These are phyloP conservation scores for Drosophila parvula DNA, from an alignment of 1,140 invertebrate genomes.

Conservation along the genomic window DNA sequence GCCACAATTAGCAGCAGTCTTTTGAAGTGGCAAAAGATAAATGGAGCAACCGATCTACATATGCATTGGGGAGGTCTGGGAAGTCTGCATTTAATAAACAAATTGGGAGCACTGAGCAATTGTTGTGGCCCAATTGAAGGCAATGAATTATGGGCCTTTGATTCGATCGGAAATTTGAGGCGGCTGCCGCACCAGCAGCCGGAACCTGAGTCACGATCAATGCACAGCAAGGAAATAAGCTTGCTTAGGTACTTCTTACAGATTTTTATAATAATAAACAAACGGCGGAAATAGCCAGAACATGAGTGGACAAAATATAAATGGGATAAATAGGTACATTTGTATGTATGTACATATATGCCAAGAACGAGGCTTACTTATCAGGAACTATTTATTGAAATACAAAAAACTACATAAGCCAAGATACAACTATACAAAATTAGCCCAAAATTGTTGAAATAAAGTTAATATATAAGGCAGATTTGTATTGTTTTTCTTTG, in stretches of 20 bases:
- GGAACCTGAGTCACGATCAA: conserved; percentile 30
- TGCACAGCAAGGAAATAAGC: conserved; percentile 5
- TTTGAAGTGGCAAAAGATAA: conserved; percentile 58
- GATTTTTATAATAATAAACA: background rate
- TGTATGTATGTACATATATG: too few species aligned
- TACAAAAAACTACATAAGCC: too few species aligned
- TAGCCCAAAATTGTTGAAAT: too few species aligned
- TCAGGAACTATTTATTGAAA: too few species aligned
- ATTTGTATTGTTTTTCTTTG: too few species aligned
- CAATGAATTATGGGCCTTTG: conserved; percentile 41
- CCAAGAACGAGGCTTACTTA: too few species aligned
- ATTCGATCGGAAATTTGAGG: conserved; percentile 33
- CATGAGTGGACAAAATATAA: background rate
- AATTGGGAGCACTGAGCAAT: conserved; percentile 62
- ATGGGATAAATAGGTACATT: too few species aligned
- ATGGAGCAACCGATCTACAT: conserved; percentile 60
- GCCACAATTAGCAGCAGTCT: conserved; percentile 50
- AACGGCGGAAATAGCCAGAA: background rate
- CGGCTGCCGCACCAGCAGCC: conserved; percentile 1
- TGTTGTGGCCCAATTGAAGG: conserved; percentile 60
- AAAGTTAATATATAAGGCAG: too few species aligned
- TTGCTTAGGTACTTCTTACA: background rate
- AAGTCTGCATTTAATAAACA: conserved; percentile 73
- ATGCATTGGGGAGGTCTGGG: conserved; percentile 13
- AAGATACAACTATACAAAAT: too few species aligned